These are phyloP conservation scores for Stichopus chloronotus DNA, from an alignment of 35 echinoderm and acorn worm genomes.

Conservation along the genomic window DNA sequence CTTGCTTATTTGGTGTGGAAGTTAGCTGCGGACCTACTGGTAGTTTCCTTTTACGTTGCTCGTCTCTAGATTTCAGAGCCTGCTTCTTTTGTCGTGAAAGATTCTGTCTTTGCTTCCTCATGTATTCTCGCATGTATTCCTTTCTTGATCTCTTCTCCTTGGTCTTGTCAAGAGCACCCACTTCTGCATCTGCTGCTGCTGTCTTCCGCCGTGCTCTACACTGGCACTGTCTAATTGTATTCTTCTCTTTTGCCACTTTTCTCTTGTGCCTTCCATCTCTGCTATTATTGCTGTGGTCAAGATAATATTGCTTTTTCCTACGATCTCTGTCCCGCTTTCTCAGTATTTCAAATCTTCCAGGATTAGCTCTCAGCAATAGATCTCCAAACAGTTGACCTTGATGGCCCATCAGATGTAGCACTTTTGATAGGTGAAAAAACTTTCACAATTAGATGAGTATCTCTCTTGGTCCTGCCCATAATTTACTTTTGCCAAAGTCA, in stretches of 20 bases:
- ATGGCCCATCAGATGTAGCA: not conserved
- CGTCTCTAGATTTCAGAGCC: constrained; percentile 11
- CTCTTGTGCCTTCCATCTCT: not conserved
- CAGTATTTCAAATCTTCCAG: not conserved
- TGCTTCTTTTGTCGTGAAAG: no score
- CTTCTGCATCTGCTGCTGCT: no score
- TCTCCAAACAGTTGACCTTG: constrained; percentile 21
- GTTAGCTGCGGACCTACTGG: no score
- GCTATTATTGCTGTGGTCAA: not conserved
- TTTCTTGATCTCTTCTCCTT: no score
- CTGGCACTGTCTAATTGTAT: not conserved
- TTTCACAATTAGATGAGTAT: not conserved
- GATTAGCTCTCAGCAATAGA: not conserved
- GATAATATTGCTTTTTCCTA: constrained; percentile 8
- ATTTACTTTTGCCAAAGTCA: not conserved
- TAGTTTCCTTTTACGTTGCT: no score
- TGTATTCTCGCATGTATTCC: no score
- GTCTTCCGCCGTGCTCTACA: not conserved
- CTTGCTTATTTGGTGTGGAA: not conserved
- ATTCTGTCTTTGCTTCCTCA: constrained; percentile 25
- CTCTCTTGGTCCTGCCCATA: constrained; percentile 21
- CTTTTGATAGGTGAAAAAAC: not conserved
- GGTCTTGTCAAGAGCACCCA: no score
- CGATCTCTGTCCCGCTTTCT: constrained; percentile 21
- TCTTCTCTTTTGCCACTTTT: not conserved